These are phyloP conservation scores for Gortyna flavago DNA, from an alignment of 2,888 invertebrate species.

Conservation along the genomic window DNA sequence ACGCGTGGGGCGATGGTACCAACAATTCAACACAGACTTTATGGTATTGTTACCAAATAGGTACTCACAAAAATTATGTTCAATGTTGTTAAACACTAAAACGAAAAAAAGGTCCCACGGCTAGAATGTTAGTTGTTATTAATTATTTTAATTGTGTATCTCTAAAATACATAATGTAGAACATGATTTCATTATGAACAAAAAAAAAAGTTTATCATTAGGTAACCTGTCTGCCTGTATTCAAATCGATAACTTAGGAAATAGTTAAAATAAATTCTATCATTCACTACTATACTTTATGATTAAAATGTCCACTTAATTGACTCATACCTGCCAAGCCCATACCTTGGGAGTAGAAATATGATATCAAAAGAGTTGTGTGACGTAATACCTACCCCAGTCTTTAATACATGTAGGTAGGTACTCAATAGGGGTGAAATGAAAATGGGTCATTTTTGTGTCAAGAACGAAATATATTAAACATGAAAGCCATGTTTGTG, in stretches of 20 bases:
- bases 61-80: neutral
- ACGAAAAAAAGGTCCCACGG: too few species aligned
- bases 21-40: neutral
- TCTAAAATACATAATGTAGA: neutral
- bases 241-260: neutral
- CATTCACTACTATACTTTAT: conserved; percentile 1
- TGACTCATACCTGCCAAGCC: conserved; percentile 39
- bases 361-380: conserved; percentile 30
- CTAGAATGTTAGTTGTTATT: neutral
- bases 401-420: neutral
- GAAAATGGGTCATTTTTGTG: conserved; percentile 2
- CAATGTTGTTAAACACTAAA: neutral
- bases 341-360: conserved; percentile 37
- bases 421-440: conserved; percentile 2
- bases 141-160: neutral
- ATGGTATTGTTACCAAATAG: neutral
- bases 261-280: neutral
- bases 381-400: conserved; percentile 18
- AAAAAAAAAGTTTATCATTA: too few species aligned
- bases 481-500: neutral
- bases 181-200: neutral
- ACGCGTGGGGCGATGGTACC: neutral
- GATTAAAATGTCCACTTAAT: conserved; percentile 30
- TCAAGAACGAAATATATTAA: neutral
- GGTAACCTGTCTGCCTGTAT: neutral